phyloP scores from a whole-genome alignment of 2,888 invertebrate genomes.

The Parnassius mnemosyne region DNA sequence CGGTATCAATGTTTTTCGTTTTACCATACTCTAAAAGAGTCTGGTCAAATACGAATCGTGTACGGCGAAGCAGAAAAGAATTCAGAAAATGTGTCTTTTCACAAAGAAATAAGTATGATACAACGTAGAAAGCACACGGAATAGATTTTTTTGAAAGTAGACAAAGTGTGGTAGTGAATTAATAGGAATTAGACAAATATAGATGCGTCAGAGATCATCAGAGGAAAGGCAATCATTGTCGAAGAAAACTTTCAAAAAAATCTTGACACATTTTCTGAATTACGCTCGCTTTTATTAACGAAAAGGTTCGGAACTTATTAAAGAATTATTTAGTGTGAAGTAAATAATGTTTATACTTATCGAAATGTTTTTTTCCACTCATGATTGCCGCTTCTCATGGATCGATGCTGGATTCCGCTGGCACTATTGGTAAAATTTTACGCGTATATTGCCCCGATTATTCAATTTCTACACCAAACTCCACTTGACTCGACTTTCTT shows the following conservation, averaged over 20 bases:
- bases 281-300: conserved; percentile 60
- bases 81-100: conserved; percentile 92
- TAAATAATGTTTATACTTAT: conserved; percentile 60
- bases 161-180: conserved; percentile 77
- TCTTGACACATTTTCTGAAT: conserved; percentile 88
- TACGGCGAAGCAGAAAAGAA: conserved; percentile 55
- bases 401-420: conserved; percentile 69
- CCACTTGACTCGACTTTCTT: conserved; percentile 57
- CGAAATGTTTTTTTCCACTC: conserved; percentile 77
- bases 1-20: conserved; percentile 39
- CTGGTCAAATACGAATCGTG: conserved; percentile 40
- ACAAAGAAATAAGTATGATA: conserved; percentile 83
- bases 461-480: conserved; percentile 47
- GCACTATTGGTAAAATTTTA: conserved; percentile 73
- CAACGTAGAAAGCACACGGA: conserved; percentile 62
- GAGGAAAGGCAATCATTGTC: conserved; percentile 77
- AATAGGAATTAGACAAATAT: conserved; percentile 53
- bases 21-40: conserved; percentile 42
- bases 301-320: conserved; percentile 31
- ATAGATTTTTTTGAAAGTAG: conserved; percentile 83
- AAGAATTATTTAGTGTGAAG: conserved; percentile 40
- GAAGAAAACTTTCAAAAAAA: conserved; percentile 80
- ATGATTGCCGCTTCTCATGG: conserved; percentile 81
- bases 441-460: conserved; percentile 42
- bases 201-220: conserved; percentile 46